Evolutionary conservation across 2,797 vertebrate species (phyloP).

Genomic region (Myripristis murdjan): DNA sequence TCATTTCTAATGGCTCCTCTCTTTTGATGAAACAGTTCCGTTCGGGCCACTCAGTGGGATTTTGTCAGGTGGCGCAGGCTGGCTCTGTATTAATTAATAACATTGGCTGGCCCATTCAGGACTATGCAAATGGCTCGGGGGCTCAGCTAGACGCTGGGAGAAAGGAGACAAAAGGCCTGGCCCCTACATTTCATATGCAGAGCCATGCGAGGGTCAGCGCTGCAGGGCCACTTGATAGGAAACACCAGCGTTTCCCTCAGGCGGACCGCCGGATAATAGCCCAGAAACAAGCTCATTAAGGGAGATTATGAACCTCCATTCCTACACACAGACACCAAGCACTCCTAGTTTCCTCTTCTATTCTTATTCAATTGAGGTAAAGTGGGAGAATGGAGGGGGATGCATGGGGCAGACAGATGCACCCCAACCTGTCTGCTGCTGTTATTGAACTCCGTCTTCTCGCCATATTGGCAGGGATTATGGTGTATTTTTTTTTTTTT

Average conservation of each 20-base stretch:
- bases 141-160: conserved; percentile 78
- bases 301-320: conserved; percentile 84
- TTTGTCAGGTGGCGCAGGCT: conserved; percentile 83
- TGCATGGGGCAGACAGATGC: conserved; percentile 76
- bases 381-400: conserved; percentile 78
- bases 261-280: conserved; percentile 79
- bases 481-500: conserved; percentile 5
- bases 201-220: conserved; percentile 82
- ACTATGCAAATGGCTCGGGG: conserved; percentile 83
- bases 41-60: conserved; percentile 82
- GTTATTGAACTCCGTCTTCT: conserved; percentile 73
- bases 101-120: conserved; percentile 82
- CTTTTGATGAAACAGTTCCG: conserved; percentile 86
- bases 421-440: conserved; percentile 74
- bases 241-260: conserved; percentile 79
- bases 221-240: conserved; percentile 83
- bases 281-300: conserved; percentile 88
- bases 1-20: conserved; percentile 82
- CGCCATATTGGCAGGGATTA: conserved; percentile 78
- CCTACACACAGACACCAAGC: conserved; percentile 80
- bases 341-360: conserved; percentile 79
- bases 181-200: conserved; percentile 87
- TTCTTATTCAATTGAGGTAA: conserved; percentile 80
- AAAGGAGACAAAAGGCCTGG: conserved; percentile 83
- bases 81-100: conserved; percentile 89